Evolutionary conservation across 1,140 invertebrate species (phyloP).

Genomic region (Trissolcus basalis): DNA sequence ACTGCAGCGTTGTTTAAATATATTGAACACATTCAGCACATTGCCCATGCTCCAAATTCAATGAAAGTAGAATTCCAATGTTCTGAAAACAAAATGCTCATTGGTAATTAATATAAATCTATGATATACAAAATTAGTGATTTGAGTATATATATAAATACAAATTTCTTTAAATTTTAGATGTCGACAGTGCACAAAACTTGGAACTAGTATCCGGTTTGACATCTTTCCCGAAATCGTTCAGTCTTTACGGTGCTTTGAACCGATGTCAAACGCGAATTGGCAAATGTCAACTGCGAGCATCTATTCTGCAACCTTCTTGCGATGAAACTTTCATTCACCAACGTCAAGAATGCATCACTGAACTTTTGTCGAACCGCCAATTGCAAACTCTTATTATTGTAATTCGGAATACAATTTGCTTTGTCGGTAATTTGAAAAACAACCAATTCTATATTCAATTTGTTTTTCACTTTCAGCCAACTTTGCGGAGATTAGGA

Average conservation of each 20-base stretch:
- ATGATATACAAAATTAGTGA: slow-evolving; percentile 1
- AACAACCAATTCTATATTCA: no score
- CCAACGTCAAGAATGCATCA: slow-evolving; percentile 82
- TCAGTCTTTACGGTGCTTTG: slow-evolving; percentile 84
- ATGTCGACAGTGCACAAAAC: slow-evolving; percentile 82
- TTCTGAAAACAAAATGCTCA: slow-evolving; percentile 88
- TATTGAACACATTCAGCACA: slow-evolving; percentile 86
- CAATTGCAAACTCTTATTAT: slow-evolving; percentile 74
- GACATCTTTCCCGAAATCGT: slow-evolving; percentile 69
- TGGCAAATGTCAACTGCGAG: slow-evolving; percentile 85
- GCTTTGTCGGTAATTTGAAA: no score
- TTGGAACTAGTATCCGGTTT: slow-evolving; percentile 85
- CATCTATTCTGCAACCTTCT: slow-evolving; percentile 89
- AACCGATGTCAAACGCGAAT: slow-evolving; percentile 87
- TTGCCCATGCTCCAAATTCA: slow-evolving; percentile 85
- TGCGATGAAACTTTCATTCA: slow-evolving; percentile 81
- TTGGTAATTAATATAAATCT: slow-evolving; percentile 79
- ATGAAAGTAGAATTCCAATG: slow-evolving; percentile 89
- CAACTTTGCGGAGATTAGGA: slow-evolving; percentile 77
- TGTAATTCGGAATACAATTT: slow-evolving; percentile 47
- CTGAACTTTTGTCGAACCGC: slow-evolving; percentile 83
- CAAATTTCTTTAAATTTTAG: slow-evolving; percentile 66
- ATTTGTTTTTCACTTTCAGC: slow-evolving; percentile 59
- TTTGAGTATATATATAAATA: neutral
- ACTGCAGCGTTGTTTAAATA: slow-evolving; percentile 89